Conservation (phyloP, 2,797 vertebrate genomes). For the Malacoraja senta region DNA sequence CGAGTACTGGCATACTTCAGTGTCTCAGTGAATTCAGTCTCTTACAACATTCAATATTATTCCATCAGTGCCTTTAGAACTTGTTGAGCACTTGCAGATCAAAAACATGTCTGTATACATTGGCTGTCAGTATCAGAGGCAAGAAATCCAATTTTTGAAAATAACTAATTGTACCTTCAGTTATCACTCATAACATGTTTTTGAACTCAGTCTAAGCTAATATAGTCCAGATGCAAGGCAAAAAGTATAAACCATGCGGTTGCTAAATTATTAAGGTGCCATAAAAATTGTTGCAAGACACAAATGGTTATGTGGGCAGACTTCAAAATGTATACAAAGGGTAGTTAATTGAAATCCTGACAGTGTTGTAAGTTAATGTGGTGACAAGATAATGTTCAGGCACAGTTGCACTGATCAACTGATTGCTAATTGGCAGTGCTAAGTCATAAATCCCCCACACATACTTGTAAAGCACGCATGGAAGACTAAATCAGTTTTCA, state of each 20-base stretch:
- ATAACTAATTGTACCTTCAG: constrained; percentile 3
- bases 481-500: neutral
- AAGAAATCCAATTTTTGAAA: neutral
- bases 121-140: neutral
- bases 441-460: constrained; percentile 10
- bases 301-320: constrained; percentile 16
- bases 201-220: neutral
- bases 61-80: neutral
- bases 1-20: neutral
- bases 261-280: constrained; percentile 25
- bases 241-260: neutral
- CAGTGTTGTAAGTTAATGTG: constrained; percentile 17
- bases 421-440: constrained; percentile 16
- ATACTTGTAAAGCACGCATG: neutral
- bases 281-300: constrained; percentile 22
- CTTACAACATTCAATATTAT: neutral
- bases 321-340: constrained; percentile 24
- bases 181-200: constrained; percentile 3
- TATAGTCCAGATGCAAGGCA: constrained; percentile 4
- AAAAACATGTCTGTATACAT: neutral
- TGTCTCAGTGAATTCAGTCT: neutral
- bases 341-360: neutral
- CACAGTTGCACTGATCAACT: constrained; percentile 19
- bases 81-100: neutral
- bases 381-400: constrained; percentile 34